Conservation (phyloP, 2,113 vertebrate genomes). For the Sakesphorus luctuosus region DNA sequence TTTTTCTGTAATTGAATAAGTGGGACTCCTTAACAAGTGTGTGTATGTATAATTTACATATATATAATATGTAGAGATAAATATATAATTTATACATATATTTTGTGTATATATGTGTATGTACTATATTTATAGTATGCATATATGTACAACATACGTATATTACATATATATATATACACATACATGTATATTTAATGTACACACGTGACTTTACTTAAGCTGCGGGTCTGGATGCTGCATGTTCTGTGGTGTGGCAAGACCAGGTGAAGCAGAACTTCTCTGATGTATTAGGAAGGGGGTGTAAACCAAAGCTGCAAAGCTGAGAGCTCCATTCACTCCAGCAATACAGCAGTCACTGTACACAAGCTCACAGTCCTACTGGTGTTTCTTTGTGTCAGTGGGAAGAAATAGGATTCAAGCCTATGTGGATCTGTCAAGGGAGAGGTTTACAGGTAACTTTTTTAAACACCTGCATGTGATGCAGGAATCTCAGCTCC, state of each 20-base stretch:
- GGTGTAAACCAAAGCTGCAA: neutral
- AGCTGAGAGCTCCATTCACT: neutral
- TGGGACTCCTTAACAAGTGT: neutral
- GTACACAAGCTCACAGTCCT: neutral
- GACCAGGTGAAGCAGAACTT: neutral
- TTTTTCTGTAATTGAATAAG: neutral
- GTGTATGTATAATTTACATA: neutral
- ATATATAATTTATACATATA: no score
- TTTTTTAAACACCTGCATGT: fast-evolving
- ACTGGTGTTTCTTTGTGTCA: neutral
- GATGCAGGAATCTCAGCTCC: neutral
- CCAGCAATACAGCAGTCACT: neutral
- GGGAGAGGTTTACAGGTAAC: fast-evolving
- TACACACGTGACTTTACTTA: neutral
- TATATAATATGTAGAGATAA: neutral
- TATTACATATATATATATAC: neutral
- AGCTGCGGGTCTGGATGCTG: neutral
- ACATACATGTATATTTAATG: neutral
- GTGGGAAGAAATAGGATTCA: fast-evolving
- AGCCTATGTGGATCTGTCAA: neutral
- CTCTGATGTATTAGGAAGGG: neutral
- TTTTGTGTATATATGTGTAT: neutral
- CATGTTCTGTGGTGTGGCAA: fast-evolving
- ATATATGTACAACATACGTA: neutral
- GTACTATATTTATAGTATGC: neutral